These are phyloP conservation scores for Pycnomerus fuliginosus DNA, from an alignment of 2,888 invertebrate genomes.

Conservation along the genomic window DNA sequence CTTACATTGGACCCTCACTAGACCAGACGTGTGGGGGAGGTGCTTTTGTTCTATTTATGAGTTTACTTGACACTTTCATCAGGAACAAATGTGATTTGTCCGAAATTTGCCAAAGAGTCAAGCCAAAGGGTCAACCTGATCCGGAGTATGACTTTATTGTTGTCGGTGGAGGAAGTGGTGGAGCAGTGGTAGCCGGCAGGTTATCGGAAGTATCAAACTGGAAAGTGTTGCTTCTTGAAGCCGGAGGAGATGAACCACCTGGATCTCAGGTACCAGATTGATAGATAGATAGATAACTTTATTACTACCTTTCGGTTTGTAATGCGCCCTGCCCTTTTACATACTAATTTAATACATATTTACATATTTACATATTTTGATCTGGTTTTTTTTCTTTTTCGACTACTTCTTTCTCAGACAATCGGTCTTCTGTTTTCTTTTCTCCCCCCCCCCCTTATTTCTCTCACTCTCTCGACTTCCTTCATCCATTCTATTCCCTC, in stretches of 20 bases:
- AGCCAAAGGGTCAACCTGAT: slow-evolving; percentile 52
- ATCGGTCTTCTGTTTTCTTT: no score
- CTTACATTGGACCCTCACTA: slow-evolving; percentile 60
- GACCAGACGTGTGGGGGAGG: slow-evolving; percentile 59
- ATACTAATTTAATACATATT: no score
- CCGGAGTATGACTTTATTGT: slow-evolving; percentile 66
- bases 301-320: no score
- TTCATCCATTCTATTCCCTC: no score
- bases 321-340: no score
- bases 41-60: slow-evolving; percentile 66
- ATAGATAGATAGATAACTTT: no score
- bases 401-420: no score
- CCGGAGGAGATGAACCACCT: slow-evolving; percentile 70
- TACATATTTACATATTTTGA: no score
- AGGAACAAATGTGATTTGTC: slow-evolving; percentile 59
- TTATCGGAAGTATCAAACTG: slow-evolving; percentile 66
- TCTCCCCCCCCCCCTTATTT: no score
- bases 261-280: slow-evolving; percentile 53
- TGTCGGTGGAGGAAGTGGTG: slow-evolving; percentile 67
- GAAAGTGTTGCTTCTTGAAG: slow-evolving; percentile 71
- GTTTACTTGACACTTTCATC: slow-evolving; percentile 62
- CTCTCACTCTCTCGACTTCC: no score
- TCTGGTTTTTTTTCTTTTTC: no score
- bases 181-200: slow-evolving; percentile 63
- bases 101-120: slow-evolving; percentile 62